These are phyloP conservation scores for Malurus elegans DNA, from an alignment of 2,113 vertebrate species.

Conservation along the genomic window DNA sequence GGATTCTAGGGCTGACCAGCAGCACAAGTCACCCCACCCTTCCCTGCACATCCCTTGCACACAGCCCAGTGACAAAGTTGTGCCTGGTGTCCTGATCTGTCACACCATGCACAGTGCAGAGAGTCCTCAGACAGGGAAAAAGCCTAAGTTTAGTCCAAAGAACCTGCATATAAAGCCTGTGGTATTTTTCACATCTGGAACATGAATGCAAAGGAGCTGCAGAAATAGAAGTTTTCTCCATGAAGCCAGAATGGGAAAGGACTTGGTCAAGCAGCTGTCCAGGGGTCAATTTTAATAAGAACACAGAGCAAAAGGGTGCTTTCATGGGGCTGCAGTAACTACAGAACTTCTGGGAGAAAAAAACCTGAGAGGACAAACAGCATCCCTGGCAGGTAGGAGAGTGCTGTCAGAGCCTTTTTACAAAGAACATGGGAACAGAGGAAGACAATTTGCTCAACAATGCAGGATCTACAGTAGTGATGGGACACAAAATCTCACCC, in stretches of 20 bases:
- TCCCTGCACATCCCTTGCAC: accelerated
- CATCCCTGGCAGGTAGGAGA: not conserved
- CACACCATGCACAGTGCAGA: not conserved
- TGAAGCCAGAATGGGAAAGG: not conserved
- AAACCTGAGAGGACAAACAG: not conserved
- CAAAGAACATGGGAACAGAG: not conserved
- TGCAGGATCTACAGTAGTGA: not conserved
- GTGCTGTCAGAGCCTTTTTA: not conserved
- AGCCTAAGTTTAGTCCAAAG: not conserved
- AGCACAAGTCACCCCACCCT: not conserved
- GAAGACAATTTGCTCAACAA: not conserved
- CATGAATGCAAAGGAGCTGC: not conserved
- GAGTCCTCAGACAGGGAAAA: not conserved
- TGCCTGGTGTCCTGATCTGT: not conserved
- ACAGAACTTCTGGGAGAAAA: not conserved
- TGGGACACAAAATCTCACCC: not conserved
- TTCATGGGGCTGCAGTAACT: not conserved
- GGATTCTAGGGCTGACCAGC: not conserved
- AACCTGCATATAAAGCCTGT: accelerated
- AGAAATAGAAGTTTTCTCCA: not conserved
- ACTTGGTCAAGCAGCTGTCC: not conserved
- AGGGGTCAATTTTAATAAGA: not conserved
- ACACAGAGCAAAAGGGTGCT: not conserved
- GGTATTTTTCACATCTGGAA: not conserved
- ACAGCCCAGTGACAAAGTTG: not conserved